Percentiles rank a stretch among this genome's conserved stretches.
Conservation (phyloP, 2,888 invertebrate genomes). For the Acanthopleura granulata region DNA sequence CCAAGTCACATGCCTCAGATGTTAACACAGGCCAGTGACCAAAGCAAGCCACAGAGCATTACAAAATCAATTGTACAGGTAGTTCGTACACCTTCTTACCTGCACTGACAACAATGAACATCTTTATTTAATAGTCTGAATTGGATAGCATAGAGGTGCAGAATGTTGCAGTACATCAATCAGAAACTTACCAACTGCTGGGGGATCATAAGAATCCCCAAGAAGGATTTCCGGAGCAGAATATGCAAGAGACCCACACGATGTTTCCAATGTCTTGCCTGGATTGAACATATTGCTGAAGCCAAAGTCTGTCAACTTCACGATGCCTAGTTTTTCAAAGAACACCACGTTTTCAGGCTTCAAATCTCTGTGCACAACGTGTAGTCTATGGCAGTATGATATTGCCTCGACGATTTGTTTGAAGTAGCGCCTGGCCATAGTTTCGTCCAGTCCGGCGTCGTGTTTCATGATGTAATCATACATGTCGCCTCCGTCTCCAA, state of each 20-base stretch:
- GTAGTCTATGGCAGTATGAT: conserved; percentile 94
- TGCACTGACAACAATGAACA: too few relatives aligned
- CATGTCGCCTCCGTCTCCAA: conserved; percentile 98
- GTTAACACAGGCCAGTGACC: too few relatives aligned
- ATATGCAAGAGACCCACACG: conserved; percentile 98
- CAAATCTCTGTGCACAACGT: conserved; percentile 90
- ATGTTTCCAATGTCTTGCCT: conserved; percentile 96
- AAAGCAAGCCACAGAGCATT: too few relatives aligned
- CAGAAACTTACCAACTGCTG: conserved; percentile 86
- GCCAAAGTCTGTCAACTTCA: conserved; percentile 98
- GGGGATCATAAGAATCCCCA: conserved; percentile 98
- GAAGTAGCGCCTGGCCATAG: conserved; percentile 84
- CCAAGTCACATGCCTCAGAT: too few relatives aligned
- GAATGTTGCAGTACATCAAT: not conserved
- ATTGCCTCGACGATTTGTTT: conserved; percentile 97
- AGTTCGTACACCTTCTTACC: too few relatives aligned
- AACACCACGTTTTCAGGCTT: conserved; percentile 99
- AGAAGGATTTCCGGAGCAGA: conserved; percentile 99
- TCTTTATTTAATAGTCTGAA: too few relatives aligned
- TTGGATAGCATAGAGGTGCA: too few relatives aligned
- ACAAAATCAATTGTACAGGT: too few relatives aligned
- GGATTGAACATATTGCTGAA: conserved; percentile 90
- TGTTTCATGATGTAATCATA: conserved; percentile 99
- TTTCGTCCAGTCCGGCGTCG: conserved; percentile 80
- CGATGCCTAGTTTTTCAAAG: conserved; percentile 95